Evolutionary conservation across 2,113 vertebrate species (phyloP), one percentile per base, ranked within the genome.

Genomic region (Stigmatopora argus): DNA sequence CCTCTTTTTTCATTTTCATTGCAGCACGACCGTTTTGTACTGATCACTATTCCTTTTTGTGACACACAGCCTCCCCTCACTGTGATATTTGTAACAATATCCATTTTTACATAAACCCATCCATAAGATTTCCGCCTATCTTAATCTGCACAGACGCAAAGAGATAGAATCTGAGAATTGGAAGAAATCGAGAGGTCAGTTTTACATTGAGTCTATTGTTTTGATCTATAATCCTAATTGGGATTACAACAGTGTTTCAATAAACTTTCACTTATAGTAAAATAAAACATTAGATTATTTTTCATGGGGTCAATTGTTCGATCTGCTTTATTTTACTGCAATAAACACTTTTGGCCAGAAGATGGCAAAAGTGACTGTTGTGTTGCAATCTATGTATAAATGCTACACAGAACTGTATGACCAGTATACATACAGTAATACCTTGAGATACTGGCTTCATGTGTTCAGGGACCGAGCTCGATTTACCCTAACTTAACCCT

Each of bases 31-130:
- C 85, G 85, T 90, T 81, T 81, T 44, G 83, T 88, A 74, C 72
- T 70, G 78, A 67, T 71, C 38, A 70, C 74, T 78, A 62, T 85
- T 82, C 83, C 51, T 80, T 77, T 80, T 77, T 69, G 85, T 87
- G 64, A 79, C 71, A 88, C 72, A 81, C 82, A 76, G 83, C 72
- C 79, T 72, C 83, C 70, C 72, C 75, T 75, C 73, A 82, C 80
- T 83, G 83, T 88, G 77, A 71, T 81, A 80, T 86, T 89, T 86
- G 81, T 87, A 85, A 87, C 80, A 66, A 81, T 87, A 83, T 84
- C 81, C 74, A 83, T 88, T 89, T 88, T 79, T 87, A 89, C 83
- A 88, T 59, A 78, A 89, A 82, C 72, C 12, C 85, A 86, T 79
- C 84, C 81, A 78, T 45, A 84, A 87, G 81, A 74, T 35, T 51